Evolutionary conservation across 92 coral and sea anemone species (phyloP).

Genomic region (Epizoanthus fatuus): DNA sequence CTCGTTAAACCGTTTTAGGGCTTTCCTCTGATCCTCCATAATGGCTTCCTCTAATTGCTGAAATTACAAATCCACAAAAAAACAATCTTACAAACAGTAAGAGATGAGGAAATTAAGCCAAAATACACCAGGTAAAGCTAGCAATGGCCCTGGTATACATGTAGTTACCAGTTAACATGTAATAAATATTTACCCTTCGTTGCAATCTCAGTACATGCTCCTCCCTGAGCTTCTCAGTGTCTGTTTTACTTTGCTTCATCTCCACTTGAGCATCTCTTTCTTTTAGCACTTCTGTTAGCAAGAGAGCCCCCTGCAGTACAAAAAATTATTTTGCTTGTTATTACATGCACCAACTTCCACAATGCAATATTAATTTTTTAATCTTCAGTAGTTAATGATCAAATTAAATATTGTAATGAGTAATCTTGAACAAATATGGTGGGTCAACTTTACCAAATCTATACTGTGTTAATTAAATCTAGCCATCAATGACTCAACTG

Average conservation of each 20-base stretch:
- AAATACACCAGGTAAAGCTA: not conserved
- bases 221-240: slow-evolving; percentile 88
- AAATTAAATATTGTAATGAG: not conserved
- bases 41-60: slow-evolving; percentile 98
- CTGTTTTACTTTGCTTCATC: slow-evolving; percentile 83
- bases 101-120: not conserved
- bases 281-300: slow-evolving; percentile 94
- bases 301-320: slow-evolving; percentile 83
- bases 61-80: not conserved
- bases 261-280: slow-evolving; percentile 98
- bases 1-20: slow-evolving; percentile 83
- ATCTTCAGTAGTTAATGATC: not conserved
- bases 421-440: not conserved
- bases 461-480: not conserved
- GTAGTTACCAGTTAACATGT: too few species aligned
- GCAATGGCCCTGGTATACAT: too few species aligned
- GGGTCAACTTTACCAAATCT: not conserved
- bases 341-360: not conserved
- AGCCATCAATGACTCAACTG: too few species aligned
- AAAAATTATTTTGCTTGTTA: not conserved
- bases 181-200: slow-evolving; percentile 76
- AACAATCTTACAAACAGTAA: not conserved
- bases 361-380: too few species aligned
- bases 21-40: slow-evolving; percentile 91
- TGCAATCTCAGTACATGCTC: slow-evolving; percentile 86